Evolutionary conservation across 2,797 vertebrate species (phyloP).

Genomic region (Phrynocephalus forsythii): DNA sequence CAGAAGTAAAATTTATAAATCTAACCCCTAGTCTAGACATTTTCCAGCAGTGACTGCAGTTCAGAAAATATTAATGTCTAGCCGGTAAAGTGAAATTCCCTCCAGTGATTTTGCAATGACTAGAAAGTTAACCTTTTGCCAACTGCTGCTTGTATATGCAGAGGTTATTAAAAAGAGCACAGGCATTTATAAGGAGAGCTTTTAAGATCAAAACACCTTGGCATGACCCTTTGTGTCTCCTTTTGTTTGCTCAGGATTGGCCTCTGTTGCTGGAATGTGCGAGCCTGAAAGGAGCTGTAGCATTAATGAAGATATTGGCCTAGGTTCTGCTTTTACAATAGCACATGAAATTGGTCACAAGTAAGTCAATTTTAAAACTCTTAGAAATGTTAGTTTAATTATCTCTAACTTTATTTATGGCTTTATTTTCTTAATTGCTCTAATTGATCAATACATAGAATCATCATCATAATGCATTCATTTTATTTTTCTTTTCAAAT

Average conservation of each 20-base stretch:
- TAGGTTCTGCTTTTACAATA: conserved; percentile 98
- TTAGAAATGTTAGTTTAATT: conserved; percentile 69
- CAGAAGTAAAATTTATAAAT: conserved; percentile 94
- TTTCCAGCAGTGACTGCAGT: conserved; percentile 88
- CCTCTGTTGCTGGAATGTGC: conserved; percentile 99
- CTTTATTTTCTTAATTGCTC: conserved; percentile 57
- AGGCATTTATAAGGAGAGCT: conserved; percentile 82
- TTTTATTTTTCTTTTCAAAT: conserved; percentile 13
- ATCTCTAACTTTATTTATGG: conserved; percentile 52
- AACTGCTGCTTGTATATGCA: conserved; percentile 82
- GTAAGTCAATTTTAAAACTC: conserved; percentile 86
- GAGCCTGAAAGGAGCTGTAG: conserved; percentile 99
- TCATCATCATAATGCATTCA: conserved; percentile 43
- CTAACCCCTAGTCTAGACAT: conserved; percentile 92
- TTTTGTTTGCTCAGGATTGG: conserved; percentile 92
- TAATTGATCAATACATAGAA: conserved; percentile 49
- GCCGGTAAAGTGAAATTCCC: conserved; percentile 86
- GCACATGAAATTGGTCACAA: conserved; percentile 99
- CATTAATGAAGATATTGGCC: conserved; percentile 99
- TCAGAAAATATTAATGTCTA: conserved; percentile 90
- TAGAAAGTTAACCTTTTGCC: conserved; percentile 88
- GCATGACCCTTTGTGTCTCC: conserved; percentile 89
- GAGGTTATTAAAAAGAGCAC: conserved; percentile 85
- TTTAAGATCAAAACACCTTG: conserved; percentile 86
- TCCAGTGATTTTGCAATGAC: conserved; percentile 85